Conservation (phyloP, 1,140 invertebrate genomes). For the Phymastichus coffea region DNA sequence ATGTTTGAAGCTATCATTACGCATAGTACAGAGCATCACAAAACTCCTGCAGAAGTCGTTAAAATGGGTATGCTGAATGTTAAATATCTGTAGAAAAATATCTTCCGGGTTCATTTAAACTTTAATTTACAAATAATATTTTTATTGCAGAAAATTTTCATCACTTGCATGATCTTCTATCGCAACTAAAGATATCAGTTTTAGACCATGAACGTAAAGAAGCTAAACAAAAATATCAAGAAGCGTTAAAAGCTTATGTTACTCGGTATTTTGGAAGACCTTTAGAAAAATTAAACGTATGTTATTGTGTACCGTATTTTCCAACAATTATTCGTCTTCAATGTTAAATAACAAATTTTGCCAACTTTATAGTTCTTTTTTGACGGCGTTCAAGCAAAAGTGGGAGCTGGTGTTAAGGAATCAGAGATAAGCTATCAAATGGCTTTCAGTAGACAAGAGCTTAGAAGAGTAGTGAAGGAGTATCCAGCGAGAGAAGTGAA, state of each 20-base stretch:
- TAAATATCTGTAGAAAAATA: background rate
- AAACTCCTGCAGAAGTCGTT: constrained; percentile 92
- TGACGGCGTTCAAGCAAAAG: constrained; percentile 88
- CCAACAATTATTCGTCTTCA: background rate
- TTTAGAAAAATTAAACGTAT: constrained; percentile 92
- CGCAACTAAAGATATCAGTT: constrained; percentile 87
- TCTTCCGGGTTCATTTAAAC: background rate
- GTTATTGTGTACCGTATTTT: no score
- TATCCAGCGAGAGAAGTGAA: constrained; percentile 96
- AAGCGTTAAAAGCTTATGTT: constrained; percentile 89
- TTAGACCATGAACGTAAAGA: constrained; percentile 88
- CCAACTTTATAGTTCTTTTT: constrained; percentile 79
- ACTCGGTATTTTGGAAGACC: constrained; percentile 93
- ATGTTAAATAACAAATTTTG: constrained; percentile 22
- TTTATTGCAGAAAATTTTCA: constrained; percentile 88
- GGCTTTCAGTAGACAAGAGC: constrained; percentile 95
- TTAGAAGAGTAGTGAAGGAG: constrained; percentile 92
- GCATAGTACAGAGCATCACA: constrained; percentile 83
- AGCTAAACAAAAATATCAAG: constrained; percentile 87
- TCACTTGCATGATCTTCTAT: constrained; percentile 84
- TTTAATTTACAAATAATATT: constrained; percentile 6
- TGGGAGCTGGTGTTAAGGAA: constrained; percentile 90
- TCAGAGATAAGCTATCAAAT: constrained; percentile 98
- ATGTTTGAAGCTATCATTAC: constrained; percentile 84
- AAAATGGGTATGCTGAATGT: constrained; percentile 73